Evolutionary conservation across 2,113 vertebrate species (phyloP), one percentile per base, ranked within the genome.

Genomic region (Noctilio leporinus): DNA sequence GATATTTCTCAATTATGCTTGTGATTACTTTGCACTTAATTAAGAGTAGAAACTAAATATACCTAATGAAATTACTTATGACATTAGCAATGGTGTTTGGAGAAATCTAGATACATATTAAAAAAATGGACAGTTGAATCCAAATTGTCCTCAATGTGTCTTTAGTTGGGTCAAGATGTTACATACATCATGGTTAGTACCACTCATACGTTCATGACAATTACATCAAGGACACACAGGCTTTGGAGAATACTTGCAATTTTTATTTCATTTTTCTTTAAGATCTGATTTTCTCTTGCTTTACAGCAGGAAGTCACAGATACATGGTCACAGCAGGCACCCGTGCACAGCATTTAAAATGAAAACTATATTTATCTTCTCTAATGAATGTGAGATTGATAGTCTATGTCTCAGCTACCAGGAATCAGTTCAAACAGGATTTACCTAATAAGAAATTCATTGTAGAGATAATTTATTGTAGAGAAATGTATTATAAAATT

Each of bases 361-460:
- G 26, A 67, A 91, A 86, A 57, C 70, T 70, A 2, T 89, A n/a
- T 94, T 93, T 94, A 86, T 96, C 64, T 88, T 70, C 49, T 51
- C 2, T 93, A 95, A 91, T 94, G 86, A 87, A 95, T 80, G 67
- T 90, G 67, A 93, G 88, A 90, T 82, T 95, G 92, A 81, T 84
- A 89, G 77, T 20, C 53, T 69, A 24, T 92, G 64, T 94, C 81
- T 97, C 73, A 86, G 81, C 47, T 82, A 47, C 38, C 5, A 76
- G 89, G 49, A 70, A 64, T 94, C 57, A 75, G 55, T 82, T 96
- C 72, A 92, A 84, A 72, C 38, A 77, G 67, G 59, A 94, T 95
- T 95, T 92, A n/a, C 85, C 90, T 95, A 93, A 93, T 76, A 83
- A 91, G 77, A 17, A 94, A 93, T 89, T 91, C 69, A 78, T 53